A percentile compares a stretch with the other conserved stretches of the same genome.
Conservation (phyloP, 2,797 vertebrate genomes). For the Acanthurus leucopareius region DNA sequence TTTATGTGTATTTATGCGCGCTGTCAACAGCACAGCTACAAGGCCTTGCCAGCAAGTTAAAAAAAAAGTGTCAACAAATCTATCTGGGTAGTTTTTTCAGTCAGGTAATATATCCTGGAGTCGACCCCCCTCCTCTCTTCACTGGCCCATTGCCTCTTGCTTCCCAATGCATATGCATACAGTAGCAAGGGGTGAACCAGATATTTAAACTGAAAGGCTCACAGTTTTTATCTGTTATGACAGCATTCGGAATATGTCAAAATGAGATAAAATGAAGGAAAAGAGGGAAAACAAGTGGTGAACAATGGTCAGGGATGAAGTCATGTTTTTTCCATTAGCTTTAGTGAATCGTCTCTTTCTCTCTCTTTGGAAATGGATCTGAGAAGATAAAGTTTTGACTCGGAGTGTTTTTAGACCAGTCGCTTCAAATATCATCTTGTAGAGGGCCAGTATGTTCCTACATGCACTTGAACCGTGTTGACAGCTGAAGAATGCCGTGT, state of each 20-base stretch:
- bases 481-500: constrained; percentile 60
- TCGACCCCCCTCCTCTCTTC: constrained; percentile 24
- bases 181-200: constrained; percentile 50
- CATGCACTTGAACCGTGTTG: constrained; percentile 32
- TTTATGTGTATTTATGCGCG: constrained; percentile 56
- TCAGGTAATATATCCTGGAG: constrained; percentile 71
- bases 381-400: constrained; percentile 44
- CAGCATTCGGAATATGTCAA: constrained; percentile 42
- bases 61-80: constrained; percentile 75
- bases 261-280: constrained; percentile 49
- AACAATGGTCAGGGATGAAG: constrained; percentile 39
- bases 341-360: constrained; percentile 43
- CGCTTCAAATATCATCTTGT: constrained; percentile 49
- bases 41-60: constrained; percentile 51
- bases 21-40: constrained; percentile 67
- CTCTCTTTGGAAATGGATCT: constrained; percentile 55
- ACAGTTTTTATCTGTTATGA: constrained; percentile 53
- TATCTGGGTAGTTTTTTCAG: constrained; percentile 69
- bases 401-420: constrained; percentile 35
- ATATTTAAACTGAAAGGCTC: constrained; percentile 70
- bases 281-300: constrained; percentile 14
- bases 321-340: constrained; percentile 60
- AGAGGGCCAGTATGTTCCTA: constrained; percentile 42
- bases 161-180: constrained; percentile 33
- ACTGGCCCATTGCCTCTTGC: constrained; percentile 2